These are phyloP conservation scores for Pseudomyrmex flavicornis DNA, from an alignment of 1,140 invertebrate species.

Conservation along the genomic window DNA sequence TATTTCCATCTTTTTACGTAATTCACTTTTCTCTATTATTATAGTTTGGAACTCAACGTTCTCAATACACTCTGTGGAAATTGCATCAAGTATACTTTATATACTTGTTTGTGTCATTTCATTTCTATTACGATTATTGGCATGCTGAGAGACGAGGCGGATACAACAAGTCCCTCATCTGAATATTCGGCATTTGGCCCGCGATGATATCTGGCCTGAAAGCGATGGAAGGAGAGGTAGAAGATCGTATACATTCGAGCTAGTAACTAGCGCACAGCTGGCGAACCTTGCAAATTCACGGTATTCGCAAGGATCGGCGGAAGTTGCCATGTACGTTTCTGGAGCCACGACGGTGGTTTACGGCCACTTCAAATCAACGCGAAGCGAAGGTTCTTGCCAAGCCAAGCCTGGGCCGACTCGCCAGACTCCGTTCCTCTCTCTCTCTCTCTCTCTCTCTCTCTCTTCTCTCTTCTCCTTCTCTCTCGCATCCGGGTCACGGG, in stretches of 20 bases:
- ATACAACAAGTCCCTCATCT: conserved; percentile 38
- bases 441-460: too few relatives aligned
- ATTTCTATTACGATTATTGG: conserved; percentile 38
- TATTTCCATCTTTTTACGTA: too few relatives aligned
- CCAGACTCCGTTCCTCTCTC: not conserved
- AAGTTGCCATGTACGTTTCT: conserved; percentile 57
- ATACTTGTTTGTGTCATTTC: conserved; percentile 11
- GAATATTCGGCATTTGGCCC: conserved; percentile 54
- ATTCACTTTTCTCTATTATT: too few relatives aligned
- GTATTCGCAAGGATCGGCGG: conserved; percentile 61
- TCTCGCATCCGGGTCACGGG: not conserved
- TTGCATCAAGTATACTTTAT: not conserved
- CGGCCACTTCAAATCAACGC: conserved; percentile 58
- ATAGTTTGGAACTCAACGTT: not conserved
- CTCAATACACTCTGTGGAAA: not conserved
- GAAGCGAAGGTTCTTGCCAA: conserved; percentile 72
- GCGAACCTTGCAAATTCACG: conserved; percentile 57
- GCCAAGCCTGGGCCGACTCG: conserved; percentile 23
- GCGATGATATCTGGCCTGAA: conserved; percentile 15
- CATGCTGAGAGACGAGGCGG: conserved; percentile 25
- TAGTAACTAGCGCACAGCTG: conserved; percentile 56
- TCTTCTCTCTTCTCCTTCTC: too few relatives aligned
- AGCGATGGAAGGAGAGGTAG: conserved; percentile 23
- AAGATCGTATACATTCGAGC: conserved; percentile 41
- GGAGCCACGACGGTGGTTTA: conserved; percentile 55